Percentiles rank a stretch among this genome's conserved stretches.
These are phyloP conservation scores for Cyclophora albipunctata DNA, from an alignment of 2,888 invertebrate species.

Conservation along the genomic window DNA sequence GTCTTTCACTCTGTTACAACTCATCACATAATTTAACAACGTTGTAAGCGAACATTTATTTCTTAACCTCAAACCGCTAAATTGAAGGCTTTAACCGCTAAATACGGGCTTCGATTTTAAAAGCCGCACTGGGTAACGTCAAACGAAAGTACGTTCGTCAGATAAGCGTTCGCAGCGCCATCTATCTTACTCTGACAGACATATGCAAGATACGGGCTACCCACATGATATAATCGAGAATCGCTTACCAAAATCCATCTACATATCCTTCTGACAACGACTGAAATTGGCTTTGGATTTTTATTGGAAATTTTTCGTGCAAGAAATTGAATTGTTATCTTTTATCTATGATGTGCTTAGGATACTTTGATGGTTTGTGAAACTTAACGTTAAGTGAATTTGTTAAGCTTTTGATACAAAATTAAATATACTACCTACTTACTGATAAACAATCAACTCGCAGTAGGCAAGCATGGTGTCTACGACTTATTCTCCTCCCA, in stretches of 20 bases:
- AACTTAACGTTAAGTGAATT: too few species aligned
- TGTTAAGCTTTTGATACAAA: too few species aligned
- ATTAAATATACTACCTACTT: too few species aligned
- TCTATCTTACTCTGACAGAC: constrained; percentile 58
- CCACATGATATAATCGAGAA: constrained; percentile 56
- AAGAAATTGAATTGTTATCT: constrained; percentile 26
- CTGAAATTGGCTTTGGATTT: constrained; percentile 43
- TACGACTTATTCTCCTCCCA: too few species aligned
- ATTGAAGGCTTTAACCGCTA: constrained; percentile 7
- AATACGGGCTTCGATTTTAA: constrained; percentile 41
- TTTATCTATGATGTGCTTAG: neutral
- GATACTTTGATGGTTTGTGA: neutral
- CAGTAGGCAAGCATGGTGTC: too few species aligned
- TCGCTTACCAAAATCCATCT: constrained; percentile 50
- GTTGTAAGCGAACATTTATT: too few species aligned
- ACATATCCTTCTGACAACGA: constrained; percentile 41
- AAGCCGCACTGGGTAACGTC: constrained; percentile 34
- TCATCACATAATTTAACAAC: too few species aligned
- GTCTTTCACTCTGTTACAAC: too few species aligned
- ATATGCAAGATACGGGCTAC: constrained; percentile 43
- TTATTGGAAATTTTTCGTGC: constrained; percentile 35
- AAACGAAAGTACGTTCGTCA: constrained; percentile 30
- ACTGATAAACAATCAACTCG: too few species aligned
- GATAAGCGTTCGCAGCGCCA: constrained; percentile 52
- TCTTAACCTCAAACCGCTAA: too few species aligned